Evolutionary conservation across 2,113 vertebrate species (phyloP).

Genomic region (Salvelinus sp.): DNA sequence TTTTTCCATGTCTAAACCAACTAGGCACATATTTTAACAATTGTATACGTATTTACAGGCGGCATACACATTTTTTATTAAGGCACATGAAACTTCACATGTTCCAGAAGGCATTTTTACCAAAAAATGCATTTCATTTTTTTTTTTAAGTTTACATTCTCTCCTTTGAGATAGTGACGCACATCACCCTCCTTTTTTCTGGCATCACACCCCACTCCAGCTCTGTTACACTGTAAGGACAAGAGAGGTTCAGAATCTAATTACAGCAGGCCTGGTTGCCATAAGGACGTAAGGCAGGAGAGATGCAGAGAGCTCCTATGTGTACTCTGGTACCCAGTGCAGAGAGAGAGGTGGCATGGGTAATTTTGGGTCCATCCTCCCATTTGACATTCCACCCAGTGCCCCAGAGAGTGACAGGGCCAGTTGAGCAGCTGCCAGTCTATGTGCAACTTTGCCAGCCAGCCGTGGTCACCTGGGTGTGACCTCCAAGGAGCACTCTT

Average conservation of each 20-base stretch:
- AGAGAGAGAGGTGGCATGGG: background rate
- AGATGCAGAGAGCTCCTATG: background rate
- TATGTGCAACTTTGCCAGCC: too few species aligned
- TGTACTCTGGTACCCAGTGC: background rate
- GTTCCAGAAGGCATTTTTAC: too few species aligned
- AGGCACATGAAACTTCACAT: too few species aligned
- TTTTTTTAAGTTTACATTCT: too few species aligned
- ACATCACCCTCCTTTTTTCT: background rate
- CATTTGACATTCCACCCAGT: background rate
- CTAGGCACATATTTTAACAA: too few species aligned
- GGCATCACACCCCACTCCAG: background rate
- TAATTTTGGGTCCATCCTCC: background rate
- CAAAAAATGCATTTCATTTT: too few species aligned
- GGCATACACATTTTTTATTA: too few species aligned
- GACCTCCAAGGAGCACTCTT: background rate
- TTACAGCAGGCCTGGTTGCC: background rate
- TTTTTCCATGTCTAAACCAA: too few species aligned
- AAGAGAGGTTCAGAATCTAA: background rate
- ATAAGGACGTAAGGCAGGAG: background rate
- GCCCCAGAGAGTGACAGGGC: background rate
- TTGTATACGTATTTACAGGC: too few species aligned
- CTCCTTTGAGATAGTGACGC: too few species aligned
- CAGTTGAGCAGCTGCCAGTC: too few species aligned
- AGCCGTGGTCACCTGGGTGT: too few species aligned
- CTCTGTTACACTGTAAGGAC: background rate